Evolutionary conservation across 2,113 vertebrate species (phyloP).

Genomic region (Climacteris rufus): DNA sequence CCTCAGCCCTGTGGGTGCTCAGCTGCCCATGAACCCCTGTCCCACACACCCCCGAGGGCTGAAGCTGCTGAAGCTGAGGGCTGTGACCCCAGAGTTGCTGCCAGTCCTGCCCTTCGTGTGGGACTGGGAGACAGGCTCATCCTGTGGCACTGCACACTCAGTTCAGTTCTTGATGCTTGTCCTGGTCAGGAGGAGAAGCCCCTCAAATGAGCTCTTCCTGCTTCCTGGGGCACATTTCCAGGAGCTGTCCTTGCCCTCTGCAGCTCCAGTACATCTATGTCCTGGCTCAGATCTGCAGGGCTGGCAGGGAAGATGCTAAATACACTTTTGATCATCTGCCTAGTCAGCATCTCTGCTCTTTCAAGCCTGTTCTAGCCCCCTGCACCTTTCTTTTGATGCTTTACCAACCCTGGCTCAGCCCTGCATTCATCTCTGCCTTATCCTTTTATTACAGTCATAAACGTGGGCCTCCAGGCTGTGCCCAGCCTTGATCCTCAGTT

Average conservation of each 20-base stretch:
- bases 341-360: constrained; percentile 15
- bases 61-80: background rate
- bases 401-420: constrained; percentile 31
- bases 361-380: constrained; percentile 47
- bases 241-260: background rate
- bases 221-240: background rate
- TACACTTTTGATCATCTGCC: constrained; percentile 30
- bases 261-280: background rate
- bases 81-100: background rate
- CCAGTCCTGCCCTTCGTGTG: background rate
- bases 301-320: constrained; percentile 24
- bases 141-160: background rate
- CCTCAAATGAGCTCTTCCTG: background rate
- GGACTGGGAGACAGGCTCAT: background rate
- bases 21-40: accelerated
- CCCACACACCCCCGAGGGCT: accelerated
- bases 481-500: constrained; percentile 48
- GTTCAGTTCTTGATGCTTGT: background rate
- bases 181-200: background rate
- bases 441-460: constrained; percentile 54
- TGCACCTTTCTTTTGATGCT: constrained; percentile 47
- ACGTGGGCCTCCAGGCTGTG: background rate
- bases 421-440: constrained; percentile 23
- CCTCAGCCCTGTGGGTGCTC: background rate
- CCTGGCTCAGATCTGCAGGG: background rate